A percentile compares a stretch with the other conserved stretches of the same genome.
phyloP scores from a whole-genome alignment of 2,113 vertebrate genomes.

The Syngnathus typhle region DNA sequence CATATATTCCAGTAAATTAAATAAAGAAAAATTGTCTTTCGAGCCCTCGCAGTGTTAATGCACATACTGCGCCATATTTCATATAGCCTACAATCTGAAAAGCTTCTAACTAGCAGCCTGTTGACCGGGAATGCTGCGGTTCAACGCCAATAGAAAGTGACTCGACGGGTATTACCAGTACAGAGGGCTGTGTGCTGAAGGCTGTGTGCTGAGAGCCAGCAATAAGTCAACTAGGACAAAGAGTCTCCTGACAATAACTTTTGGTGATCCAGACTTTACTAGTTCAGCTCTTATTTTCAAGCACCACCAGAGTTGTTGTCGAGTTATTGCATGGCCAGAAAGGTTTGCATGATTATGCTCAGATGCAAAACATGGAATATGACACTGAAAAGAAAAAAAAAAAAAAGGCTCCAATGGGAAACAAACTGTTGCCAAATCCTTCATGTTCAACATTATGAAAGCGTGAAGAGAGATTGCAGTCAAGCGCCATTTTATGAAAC shows the following conservation, averaged over 20 bases:
- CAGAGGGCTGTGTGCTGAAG: background rate
- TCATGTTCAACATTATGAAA: background rate
- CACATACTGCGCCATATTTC: background rate
- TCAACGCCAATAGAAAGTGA: conserved; percentile 33
- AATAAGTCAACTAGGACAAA: background rate
- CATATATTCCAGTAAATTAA: too few relatives aligned
- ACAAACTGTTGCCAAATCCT: conserved; percentile 6
- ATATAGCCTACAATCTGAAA: background rate
- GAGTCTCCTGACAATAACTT: conserved; percentile 4
- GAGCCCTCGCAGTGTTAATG: background rate
- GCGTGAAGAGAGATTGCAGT: background rate
- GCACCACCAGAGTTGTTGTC: conserved; percentile 1
- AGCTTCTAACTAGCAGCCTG: conserved; percentile 8
- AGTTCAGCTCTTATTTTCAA: background rate
- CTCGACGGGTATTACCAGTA: conserved; percentile 46
- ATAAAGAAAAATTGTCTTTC: too few relatives aligned
- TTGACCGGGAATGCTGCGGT: conserved; percentile 27
- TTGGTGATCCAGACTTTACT: conserved; percentile 22
- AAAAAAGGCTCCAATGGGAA: conserved; percentile 5
- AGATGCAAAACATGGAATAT: conserved; percentile 25
- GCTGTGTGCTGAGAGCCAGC: background rate
- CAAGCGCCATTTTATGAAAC: background rate
- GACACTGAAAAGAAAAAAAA: too few relatives aligned
- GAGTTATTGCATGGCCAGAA: background rate
- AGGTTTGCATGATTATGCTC: conserved; percentile 22